Conservation (phyloP, 2,888 invertebrate genomes). For the Notocelia uddmanniana region DNA sequence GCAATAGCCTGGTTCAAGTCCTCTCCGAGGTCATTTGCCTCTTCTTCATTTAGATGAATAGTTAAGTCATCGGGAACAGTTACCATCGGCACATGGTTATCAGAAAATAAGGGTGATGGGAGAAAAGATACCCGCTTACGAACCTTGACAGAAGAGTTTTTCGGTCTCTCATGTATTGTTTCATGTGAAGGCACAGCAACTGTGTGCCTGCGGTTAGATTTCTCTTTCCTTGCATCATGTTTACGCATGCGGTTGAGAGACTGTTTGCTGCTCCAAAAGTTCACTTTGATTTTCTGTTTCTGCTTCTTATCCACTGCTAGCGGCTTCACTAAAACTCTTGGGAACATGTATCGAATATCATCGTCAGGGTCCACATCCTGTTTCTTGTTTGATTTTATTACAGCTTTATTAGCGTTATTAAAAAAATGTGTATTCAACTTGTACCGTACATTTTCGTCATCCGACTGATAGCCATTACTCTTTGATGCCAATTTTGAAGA, state of each 20-base stretch:
- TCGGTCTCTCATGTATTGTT: constrained; percentile 58
- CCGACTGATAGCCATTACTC: constrained; percentile 73
- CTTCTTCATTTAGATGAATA: constrained; percentile 81
- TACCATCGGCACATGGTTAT: constrained; percentile 81
- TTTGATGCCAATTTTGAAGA: constrained; percentile 56
- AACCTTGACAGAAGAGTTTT: constrained; percentile 67
- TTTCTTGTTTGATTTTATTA: constrained; percentile 56
- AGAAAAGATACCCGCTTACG: constrained; percentile 78
- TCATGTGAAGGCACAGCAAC: constrained; percentile 59
- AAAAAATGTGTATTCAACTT: constrained; percentile 72
- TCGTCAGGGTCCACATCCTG: constrained; percentile 61
- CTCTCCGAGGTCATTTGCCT: constrained; percentile 74
- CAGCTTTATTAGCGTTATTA: constrained; percentile 59
- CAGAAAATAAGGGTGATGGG: constrained; percentile 76
- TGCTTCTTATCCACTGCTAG: constrained; percentile 66
- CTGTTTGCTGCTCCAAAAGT: constrained; percentile 79
- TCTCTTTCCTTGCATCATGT: constrained; percentile 57
- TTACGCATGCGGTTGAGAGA: constrained; percentile 63
- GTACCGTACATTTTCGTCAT: constrained; percentile 77
- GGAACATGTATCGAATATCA: constrained; percentile 74
- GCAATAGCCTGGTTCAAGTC: constrained; percentile 72
- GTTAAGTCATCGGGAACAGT: constrained; percentile 82
- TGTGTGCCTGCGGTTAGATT: constrained; percentile 68
- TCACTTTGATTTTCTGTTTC: constrained; percentile 78
- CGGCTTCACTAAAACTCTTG: constrained; percentile 61